Evolutionary conservation across 2,888 invertebrate species (phyloP), one percentile per base, ranked within the genome.

Genomic region (Hypolimnas misippus): DNA sequence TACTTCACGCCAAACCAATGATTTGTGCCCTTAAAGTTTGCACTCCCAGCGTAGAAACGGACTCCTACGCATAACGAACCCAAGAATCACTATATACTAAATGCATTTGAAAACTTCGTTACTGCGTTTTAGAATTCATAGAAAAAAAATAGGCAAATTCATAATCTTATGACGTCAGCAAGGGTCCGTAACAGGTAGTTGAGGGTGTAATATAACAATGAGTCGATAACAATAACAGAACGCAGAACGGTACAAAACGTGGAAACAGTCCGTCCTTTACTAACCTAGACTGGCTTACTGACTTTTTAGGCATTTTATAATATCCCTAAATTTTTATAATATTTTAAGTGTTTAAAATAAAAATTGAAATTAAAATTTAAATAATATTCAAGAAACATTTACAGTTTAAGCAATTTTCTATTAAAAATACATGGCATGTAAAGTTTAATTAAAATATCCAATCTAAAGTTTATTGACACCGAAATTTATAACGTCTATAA

Each of bases 31-130:
- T 62, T 31, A 62, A 71, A 72, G 70, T 73, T 64, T 79, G 75
- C 82, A 82, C 70, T 88, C 74, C 70, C 90, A 77, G 84, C 80
- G 89, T 88, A 89, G 89, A 88, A 83, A 84, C 84, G 90, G 89
- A 90, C 90, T 82, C 78, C 88, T 69, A 72, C 29, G 4, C 7
- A 25, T 17, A 17, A 12, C 0, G 0, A 8, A 8, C 8, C 52
- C 57, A 56, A 73, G 72, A 63, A 12, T 59, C 33, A 49, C 69
- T 73, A 73, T 74, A 80, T 76, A 74, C 57, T 57, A 62, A 68
- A 69, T 67, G 57, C 14, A 21, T 35, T 55, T 55, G 44, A 78
- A 84, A 84, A 87, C 72, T 75, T 77, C 68, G 57, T 63, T 73
- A 82, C 64, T 76, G 89, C 70, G 88, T 76, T 87, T 62, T 73